Percentiles rank a stretch among this genome's conserved stretches.
These are phyloP conservation scores for Cyrtorhinus lividipennis DNA, from an alignment of 1,140 invertebrate species.

Conservation along the genomic window DNA sequence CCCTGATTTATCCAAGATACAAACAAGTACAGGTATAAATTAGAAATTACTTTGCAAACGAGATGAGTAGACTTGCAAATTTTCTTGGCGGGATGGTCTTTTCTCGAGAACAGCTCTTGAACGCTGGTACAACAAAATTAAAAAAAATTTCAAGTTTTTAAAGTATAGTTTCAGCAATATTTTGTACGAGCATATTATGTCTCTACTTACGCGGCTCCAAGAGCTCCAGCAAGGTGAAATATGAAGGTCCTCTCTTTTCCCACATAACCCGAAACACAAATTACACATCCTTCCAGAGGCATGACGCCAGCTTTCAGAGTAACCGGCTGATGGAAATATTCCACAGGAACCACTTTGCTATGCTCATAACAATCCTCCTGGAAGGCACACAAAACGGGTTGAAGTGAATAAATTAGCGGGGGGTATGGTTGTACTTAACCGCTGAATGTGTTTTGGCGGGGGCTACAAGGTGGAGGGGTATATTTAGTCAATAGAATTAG, in stretches of 20 bases:
- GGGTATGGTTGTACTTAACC: too few species aligned
- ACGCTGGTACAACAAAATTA: slow-evolving; percentile 21
- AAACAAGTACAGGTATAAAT: neutral
- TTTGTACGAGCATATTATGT: neutral
- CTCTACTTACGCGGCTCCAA: slow-evolving; percentile 49
- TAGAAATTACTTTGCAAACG: slow-evolving; percentile 40
- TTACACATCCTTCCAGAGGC: slow-evolving; percentile 51
- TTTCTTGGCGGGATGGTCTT: slow-evolving; percentile 31
- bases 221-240: slow-evolving; percentile 43
- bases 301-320: slow-evolving; percentile 31
- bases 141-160: neutral
- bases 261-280: slow-evolving; percentile 59
- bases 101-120: slow-evolving; percentile 41
- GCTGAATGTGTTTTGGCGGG: too few species aligned
- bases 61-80: slow-evolving; percentile 55
- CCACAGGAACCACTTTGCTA: slow-evolving; percentile 37
- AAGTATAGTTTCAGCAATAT: neutral
- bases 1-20: too few species aligned
- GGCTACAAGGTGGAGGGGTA: too few species aligned
- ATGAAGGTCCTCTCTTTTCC: slow-evolving; percentile 55
- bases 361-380: slow-evolving; percentile 43
- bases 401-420: too few species aligned
- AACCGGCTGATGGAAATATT: slow-evolving; percentile 49
- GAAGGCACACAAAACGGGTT: slow-evolving; percentile 19
- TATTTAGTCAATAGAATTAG: too few species aligned